These are phyloP conservation scores for Felis chaus DNA, from an alignment of 2,113 vertebrate species.

Conservation along the genomic window DNA sequence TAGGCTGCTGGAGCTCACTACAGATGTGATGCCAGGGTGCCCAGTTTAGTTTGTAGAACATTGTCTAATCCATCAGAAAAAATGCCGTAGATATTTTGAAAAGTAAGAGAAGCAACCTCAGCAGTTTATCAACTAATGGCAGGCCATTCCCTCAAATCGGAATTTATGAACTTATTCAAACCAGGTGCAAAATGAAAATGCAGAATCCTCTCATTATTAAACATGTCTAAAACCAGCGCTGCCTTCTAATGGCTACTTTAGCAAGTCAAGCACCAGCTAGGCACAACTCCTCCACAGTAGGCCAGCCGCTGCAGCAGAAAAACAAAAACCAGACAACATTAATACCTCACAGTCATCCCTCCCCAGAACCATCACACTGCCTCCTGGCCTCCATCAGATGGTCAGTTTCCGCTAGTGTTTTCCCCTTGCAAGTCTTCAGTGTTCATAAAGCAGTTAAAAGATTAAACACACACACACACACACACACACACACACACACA, in stretches of 20 bases:
- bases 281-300: background rate
- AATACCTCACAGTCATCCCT: background rate
- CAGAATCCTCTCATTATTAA: background rate
- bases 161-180: background rate
- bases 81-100: background rate
- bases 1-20: background rate
- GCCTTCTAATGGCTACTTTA: background rate
- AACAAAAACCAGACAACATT: background rate
- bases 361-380: background rate
- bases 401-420: background rate
- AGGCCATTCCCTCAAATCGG: background rate
- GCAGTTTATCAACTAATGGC: constrained; percentile 58
- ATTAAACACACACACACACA: too few relatives aligned
- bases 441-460: background rate
- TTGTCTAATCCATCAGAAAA: constrained; percentile 43
- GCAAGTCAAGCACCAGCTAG: background rate
- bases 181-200: background rate
- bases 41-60: constrained; percentile 36
- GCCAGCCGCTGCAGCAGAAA: background rate
- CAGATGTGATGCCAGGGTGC: background rate
- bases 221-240: background rate
- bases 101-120: constrained; percentile 65
- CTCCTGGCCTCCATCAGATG: background rate
- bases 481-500: background rate
- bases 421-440: background rate